These are phyloP conservation scores for Pachymerium ferrugineum DNA, from an alignment of 2,888 invertebrate genomes.

Conservation along the genomic window DNA sequence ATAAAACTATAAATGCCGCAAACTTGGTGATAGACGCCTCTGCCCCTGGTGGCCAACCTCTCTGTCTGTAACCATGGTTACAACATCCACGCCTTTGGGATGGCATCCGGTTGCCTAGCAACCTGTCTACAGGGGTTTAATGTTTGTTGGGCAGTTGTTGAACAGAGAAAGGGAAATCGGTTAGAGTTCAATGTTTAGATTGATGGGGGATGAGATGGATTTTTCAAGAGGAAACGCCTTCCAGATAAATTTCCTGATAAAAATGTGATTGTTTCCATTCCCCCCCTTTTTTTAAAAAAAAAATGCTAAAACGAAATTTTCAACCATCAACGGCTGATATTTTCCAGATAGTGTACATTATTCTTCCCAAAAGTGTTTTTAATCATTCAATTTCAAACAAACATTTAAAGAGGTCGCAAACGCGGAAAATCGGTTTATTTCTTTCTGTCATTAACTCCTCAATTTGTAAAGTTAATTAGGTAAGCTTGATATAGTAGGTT, in stretches of 20 bases:
- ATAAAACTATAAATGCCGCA: constrained; percentile 9
- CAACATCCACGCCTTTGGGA: background rate
- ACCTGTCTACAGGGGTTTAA: background rate
- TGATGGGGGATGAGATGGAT: background rate
- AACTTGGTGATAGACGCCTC: constrained; percentile 8
- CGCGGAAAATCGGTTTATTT: too few species aligned
- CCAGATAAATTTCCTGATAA: too few species aligned
- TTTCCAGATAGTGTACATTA: too few species aligned
- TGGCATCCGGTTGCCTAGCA: background rate
- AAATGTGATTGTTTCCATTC: too few species aligned
- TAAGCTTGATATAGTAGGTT: too few species aligned
- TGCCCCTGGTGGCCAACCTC: constrained; percentile 7
- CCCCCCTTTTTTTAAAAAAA: background rate
- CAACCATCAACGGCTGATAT: too few species aligned
- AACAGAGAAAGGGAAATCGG: background rate
- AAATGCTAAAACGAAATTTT: background rate
- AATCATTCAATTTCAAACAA: too few species aligned
- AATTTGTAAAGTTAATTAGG: too few species aligned
- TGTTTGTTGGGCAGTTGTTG: background rate
- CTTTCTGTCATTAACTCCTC: too few species aligned
- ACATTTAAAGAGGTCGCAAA: too few species aligned
- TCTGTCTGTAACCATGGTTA: background rate
- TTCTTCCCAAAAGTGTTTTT: too few species aligned
- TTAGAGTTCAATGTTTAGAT: background rate
- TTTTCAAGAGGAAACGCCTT: background rate